Conservation (phyloP, 2,113 vertebrate species). For the Salvelinus namaycush region DNA sequence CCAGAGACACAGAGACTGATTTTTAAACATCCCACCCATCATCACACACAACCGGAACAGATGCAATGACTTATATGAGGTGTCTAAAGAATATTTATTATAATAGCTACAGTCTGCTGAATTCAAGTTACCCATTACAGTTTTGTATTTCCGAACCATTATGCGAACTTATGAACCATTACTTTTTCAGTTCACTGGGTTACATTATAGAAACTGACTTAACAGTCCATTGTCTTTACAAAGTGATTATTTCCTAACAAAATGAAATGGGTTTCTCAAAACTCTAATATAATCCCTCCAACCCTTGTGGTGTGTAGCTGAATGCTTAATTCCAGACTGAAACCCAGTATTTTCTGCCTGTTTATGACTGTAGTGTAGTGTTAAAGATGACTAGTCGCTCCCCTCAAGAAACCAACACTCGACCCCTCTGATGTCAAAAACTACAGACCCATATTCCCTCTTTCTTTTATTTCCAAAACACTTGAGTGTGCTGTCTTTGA, state of each 20-base stretch:
- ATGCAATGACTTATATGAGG: neutral
- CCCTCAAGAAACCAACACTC: no score
- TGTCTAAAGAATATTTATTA: neutral
- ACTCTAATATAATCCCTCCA: neutral
- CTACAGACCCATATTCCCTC: no score
- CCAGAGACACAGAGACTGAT: constrained; percentile 12
- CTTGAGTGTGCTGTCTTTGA: no score
- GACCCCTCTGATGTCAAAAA: no score
- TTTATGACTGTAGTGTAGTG: neutral
- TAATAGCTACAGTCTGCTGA: constrained; percentile 3
- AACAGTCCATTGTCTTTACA: neutral
- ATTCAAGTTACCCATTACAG: neutral
- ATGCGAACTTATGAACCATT: neutral
- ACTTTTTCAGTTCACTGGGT: neutral
- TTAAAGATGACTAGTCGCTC: no score
- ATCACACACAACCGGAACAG: constrained; percentile 29
- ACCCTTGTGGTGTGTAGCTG: neutral
- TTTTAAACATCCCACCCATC: constrained; percentile 18
- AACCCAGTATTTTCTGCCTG: constrained; percentile 49
- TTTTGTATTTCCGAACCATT: neutral
- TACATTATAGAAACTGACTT: neutral
- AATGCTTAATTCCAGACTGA: constrained; percentile 40
- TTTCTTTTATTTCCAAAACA: no score
- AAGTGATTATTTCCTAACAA: neutral
- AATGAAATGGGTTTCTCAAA: neutral